Evolutionary conservation across 2,113 vertebrate species (phyloP).

Genomic region (Syngnathoides biaculeatus): DNA sequence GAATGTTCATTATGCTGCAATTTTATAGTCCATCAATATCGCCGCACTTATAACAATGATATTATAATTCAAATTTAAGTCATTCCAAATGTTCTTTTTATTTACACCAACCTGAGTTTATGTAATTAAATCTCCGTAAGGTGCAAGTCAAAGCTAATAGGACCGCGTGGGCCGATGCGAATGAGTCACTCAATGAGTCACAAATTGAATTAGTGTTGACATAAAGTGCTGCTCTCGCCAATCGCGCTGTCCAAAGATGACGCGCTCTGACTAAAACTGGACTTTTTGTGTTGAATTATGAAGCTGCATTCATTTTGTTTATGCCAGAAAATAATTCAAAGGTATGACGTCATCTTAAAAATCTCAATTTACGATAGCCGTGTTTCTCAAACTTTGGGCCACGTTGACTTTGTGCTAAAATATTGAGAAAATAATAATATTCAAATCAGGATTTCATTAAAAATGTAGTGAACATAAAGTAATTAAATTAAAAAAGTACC

Average conservation of each 20-base stretch:
- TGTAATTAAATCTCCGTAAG: background rate
- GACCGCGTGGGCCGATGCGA: background rate
- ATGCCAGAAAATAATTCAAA: background rate
- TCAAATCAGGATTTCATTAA: too few species aligned
- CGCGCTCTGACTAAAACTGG: background rate
- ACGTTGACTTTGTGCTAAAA: too few species aligned
- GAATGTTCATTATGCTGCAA: too few species aligned
- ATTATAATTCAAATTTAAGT: too few species aligned
- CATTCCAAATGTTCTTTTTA: background rate
- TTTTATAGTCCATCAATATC: too few species aligned
- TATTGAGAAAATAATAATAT: too few species aligned
- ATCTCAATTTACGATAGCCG: background rate
- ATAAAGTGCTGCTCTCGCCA: background rate
- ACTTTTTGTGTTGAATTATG: too few species aligned
- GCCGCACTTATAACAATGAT: too few species aligned
- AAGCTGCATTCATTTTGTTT: background rate
- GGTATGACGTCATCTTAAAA: background rate
- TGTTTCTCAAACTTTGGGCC: too few species aligned
- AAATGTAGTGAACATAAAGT: too few species aligned
- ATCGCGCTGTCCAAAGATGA: background rate
- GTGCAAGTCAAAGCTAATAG: background rate
- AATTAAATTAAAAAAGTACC: too few species aligned
- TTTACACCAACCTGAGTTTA: background rate
- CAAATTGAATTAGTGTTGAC: background rate
- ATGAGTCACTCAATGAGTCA: background rate